Conservation (phyloP, 2,113 vertebrate genomes). For the Sinocyclocheilus anshuiensis region DNA sequence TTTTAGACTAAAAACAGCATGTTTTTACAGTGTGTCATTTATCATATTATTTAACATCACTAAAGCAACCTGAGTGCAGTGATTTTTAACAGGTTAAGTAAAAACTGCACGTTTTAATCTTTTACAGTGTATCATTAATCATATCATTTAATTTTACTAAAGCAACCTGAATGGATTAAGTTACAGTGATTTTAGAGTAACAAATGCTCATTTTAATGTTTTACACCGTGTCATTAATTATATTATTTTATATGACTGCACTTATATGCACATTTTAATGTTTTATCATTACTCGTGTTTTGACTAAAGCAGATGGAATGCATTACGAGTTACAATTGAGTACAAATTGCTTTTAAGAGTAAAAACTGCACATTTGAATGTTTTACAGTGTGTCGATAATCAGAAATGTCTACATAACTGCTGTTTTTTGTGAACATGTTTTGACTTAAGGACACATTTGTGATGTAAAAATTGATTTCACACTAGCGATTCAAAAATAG, state of each 20-base stretch:
- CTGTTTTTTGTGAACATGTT: not conserved
- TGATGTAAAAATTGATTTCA: slow-evolving; percentile 12
- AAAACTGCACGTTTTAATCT: not conserved
- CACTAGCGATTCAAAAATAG: slow-evolving; percentile 15
- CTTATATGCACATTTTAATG: not conserved
- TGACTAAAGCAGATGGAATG: not conserved
- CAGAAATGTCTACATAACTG: not conserved
- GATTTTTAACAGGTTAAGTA: no score
- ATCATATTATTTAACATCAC: not conserved
- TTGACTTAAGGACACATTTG: slow-evolving; percentile 1
- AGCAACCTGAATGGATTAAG: not conserved
- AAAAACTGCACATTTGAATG: not conserved
- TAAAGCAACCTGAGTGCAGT: not conserved
- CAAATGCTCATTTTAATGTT: not conserved
- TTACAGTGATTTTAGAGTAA: not conserved
- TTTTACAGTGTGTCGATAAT: not conserved
- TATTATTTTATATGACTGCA: no score
- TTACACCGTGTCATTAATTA: not conserved
- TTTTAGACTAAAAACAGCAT: not conserved
- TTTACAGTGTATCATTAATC: not conserved
- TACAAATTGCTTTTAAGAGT: not conserved
- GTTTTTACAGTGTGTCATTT: not conserved
- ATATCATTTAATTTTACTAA: not conserved
- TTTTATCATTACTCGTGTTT: not conserved
- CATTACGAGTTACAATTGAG: not conserved